These are phyloP conservation scores for Rhagophthalmus giganteus DNA, from an alignment of 2,888 invertebrate genomes.

Conservation along the genomic window DNA sequence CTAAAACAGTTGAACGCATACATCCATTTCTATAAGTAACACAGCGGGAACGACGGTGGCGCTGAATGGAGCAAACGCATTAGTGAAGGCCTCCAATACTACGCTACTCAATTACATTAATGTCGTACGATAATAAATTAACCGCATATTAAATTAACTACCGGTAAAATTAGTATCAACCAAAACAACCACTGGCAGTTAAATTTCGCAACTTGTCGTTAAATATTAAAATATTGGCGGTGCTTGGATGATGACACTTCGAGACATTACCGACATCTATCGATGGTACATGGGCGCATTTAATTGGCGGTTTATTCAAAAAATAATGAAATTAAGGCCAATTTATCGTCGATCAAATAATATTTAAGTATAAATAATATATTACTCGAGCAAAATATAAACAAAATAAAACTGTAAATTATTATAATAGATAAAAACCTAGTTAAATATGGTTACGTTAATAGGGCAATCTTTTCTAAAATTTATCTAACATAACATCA, in stretches of 20 bases:
- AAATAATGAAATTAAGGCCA: background rate
- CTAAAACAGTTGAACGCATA: constrained; percentile 53
- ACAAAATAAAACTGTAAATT: too few species aligned
- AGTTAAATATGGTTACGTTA: too few species aligned
- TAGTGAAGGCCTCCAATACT: constrained; percentile 43
- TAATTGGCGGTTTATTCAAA: background rate
- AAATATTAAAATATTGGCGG: constrained; percentile 8
- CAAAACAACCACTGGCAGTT: constrained; percentile 8
- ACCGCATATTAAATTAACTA: constrained; percentile 2
- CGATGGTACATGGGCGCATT: background rate
- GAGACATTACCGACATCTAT: constrained; percentile 4
- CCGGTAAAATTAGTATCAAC: constrained; percentile 11
- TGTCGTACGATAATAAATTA: background rate
- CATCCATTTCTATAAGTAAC: constrained; percentile 39
- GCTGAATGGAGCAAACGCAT: constrained; percentile 50
- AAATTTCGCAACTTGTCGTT: constrained; percentile 2
- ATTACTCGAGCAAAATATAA: too few species aligned
- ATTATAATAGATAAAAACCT: too few species aligned
- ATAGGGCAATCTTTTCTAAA: too few species aligned
- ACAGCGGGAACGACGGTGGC: constrained; percentile 44
- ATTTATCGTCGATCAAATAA: background rate
- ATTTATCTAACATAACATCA: too few species aligned
- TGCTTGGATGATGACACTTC: constrained; percentile 9
- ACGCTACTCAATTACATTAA: constrained; percentile 34
- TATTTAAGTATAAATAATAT: too few species aligned